These are phyloP conservation scores for Amblyjoppa fuscipennis DNA, from an alignment of 2,888 invertebrate species.

Conservation along the genomic window DNA sequence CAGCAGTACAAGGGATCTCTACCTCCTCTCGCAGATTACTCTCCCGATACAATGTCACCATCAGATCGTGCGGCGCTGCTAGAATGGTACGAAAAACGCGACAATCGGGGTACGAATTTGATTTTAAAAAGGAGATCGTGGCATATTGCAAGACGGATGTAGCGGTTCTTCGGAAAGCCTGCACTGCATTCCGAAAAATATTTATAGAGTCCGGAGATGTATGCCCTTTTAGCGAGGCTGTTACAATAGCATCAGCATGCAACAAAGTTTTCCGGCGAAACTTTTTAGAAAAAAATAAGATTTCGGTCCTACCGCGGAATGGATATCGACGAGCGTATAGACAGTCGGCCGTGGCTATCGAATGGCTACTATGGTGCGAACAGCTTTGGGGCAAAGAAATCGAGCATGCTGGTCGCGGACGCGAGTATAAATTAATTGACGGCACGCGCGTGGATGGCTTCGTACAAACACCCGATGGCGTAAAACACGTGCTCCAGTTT, in stretches of 20 bases:
- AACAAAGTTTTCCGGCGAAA: no score
- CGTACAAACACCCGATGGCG: neutral
- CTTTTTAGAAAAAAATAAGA: no score
- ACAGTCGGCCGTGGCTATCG: neutral
- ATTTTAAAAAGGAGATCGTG: no score
- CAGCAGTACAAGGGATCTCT: constrained; percentile 71
- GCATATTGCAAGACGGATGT: no score
- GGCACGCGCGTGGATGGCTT: neutral
- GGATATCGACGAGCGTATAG: constrained; percentile 31
- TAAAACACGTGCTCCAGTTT: neutral
- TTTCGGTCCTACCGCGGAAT: constrained; percentile 9
- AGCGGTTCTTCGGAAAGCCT: constrained; percentile 74
- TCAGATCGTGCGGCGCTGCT: constrained; percentile 65
- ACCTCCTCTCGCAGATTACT: constrained; percentile 68
- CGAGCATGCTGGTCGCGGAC: neutral
- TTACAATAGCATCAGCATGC: no score
- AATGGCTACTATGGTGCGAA: neutral
- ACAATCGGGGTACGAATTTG: constrained; percentile 63
- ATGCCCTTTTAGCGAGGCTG: no score
- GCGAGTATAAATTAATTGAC: neutral
- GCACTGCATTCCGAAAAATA: constrained; percentile 68
- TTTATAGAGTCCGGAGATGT: no score
- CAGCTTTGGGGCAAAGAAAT: neutral
- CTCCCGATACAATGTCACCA: constrained; percentile 67
- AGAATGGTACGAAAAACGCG: constrained; percentile 48